A percentile compares a stretch with the other conserved stretches of the same genome.
Conservation (phyloP, 2,797 vertebrate genomes). For the Rhinophrynus dorsalis region DNA sequence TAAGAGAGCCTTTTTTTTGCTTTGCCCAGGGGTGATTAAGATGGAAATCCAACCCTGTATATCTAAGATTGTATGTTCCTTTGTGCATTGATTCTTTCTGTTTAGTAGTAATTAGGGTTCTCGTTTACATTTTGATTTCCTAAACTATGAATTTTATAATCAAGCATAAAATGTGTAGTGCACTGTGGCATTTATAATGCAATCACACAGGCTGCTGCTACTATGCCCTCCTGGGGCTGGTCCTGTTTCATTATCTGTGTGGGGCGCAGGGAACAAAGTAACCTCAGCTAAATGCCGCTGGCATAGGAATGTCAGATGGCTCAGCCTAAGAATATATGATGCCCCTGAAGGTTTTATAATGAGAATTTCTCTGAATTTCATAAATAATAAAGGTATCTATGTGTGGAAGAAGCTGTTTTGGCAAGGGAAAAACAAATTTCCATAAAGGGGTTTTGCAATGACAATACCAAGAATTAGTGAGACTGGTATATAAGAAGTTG, state of each 20-base stretch:
- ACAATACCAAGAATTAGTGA: no score
- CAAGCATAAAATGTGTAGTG: background rate
- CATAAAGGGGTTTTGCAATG: no score
- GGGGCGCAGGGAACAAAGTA: background rate
- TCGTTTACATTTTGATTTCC: background rate
- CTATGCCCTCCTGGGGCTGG: background rate
- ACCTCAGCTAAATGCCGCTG: background rate
- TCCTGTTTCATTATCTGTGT: background rate
- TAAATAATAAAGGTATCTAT: constrained; percentile 6
- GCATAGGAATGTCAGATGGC: background rate
- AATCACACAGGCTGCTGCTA: background rate
- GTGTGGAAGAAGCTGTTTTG: no score
- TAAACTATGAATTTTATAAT: background rate
- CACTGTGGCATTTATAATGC: background rate
- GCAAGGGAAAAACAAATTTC: no score
- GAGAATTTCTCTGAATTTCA: background rate
- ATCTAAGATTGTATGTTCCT: no score
- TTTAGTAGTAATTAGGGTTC: no score
- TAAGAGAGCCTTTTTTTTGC: no score
- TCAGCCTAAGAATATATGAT: background rate
- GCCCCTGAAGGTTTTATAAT: constrained; percentile 14
- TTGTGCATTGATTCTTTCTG: no score
- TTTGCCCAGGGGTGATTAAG: no score
- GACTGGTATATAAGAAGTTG: no score
- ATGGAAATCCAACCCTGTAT: no score